phyloP scores from a whole-genome alignment of 2,888 invertebrate genomes.

The Caenorhabditis uteleia region DNA sequence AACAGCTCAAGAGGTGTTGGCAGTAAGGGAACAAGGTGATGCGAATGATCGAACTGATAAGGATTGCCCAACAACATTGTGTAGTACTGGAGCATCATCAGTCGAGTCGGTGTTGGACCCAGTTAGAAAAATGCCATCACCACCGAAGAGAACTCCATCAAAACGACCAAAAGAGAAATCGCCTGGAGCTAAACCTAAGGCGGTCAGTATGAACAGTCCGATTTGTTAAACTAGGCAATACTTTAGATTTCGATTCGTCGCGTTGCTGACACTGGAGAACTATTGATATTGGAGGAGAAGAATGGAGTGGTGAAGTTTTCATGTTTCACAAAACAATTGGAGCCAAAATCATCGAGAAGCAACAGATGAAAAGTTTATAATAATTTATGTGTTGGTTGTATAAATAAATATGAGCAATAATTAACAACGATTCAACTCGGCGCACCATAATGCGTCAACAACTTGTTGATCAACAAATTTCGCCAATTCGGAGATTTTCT shows the following conservation, averaged over 20 bases:
- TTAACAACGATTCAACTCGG: slow-evolving; percentile 57
- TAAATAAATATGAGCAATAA: background rate
- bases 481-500: slow-evolving; percentile 58
- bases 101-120: too few relatives aligned
- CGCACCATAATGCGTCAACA: slow-evolving; percentile 63
- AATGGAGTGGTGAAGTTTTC: slow-evolving; percentile 20
- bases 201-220: background rate
- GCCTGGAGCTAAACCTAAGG: too few relatives aligned
- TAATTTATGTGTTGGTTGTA: background rate
- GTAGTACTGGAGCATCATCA: slow-evolving; percentile 1
- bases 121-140: too few relatives aligned
- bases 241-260: slow-evolving; percentile 10
- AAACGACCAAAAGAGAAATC: too few relatives aligned
- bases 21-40: slow-evolving; percentile 22
- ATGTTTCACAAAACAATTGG: slow-evolving; percentile 10
- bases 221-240: background rate
- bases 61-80: slow-evolving; percentile 19
- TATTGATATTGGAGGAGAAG: slow-evolving; percentile 9
- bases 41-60: slow-evolving; percentile 29
- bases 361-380: background rate
- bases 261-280: slow-evolving; percentile 21
- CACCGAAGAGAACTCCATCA: too few relatives aligned
- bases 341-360: slow-evolving; percentile 1
- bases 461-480: slow-evolving; percentile 64
- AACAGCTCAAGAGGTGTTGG: slow-evolving; percentile 31